A percentile compares a stretch with the other conserved stretches of the same genome.
phyloP scores from a whole-genome alignment of 2,113 vertebrate species.

The Pheucticus melanocephalus region DNA sequence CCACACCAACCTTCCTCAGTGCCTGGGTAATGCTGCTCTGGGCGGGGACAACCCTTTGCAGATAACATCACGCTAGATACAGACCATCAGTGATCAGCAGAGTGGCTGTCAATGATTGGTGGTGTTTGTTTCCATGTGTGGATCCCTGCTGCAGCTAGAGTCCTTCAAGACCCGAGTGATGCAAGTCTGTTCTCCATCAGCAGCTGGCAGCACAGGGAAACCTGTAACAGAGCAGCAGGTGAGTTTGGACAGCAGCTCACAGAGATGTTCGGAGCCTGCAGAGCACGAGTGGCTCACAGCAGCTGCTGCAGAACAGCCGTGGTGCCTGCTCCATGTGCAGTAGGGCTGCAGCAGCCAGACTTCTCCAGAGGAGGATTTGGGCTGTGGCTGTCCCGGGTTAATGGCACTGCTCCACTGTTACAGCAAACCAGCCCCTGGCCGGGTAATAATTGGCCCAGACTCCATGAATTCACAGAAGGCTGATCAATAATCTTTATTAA shows the following conservation, averaged over 20 bases:
- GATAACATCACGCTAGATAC: fast-evolving
- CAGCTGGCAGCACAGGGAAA: background rate
- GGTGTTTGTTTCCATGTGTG: background rate
- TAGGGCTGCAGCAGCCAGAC: background rate
- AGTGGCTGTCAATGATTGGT: fast-evolving
- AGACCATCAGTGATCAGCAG: background rate
- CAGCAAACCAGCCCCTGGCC: background rate
- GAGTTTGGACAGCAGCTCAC: background rate
- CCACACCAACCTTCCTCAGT: background rate
- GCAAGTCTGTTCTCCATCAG: constrained; percentile 29
- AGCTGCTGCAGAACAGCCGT: fast-evolving
- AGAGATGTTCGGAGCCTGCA: fast-evolving
- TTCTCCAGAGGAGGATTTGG: fast-evolving
- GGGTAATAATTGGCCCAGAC: background rate
- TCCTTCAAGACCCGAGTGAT: constrained; percentile 68
- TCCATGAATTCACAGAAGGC: background rate
- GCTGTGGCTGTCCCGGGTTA: background rate
- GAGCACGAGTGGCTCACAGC: fast-evolving
- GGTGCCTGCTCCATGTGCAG: fast-evolving
- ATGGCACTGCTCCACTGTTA: background rate
- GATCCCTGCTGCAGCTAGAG: constrained; percentile 60
- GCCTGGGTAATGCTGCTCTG: background rate
- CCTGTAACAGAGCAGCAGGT: constrained; percentile 66
- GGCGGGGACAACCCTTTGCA: background rate
- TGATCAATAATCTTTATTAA: background rate